Percentiles rank a stretch among this genome's conserved stretches.
Conservation (phyloP, 1,140 invertebrate species). For the Maniola jurtina region DNA sequence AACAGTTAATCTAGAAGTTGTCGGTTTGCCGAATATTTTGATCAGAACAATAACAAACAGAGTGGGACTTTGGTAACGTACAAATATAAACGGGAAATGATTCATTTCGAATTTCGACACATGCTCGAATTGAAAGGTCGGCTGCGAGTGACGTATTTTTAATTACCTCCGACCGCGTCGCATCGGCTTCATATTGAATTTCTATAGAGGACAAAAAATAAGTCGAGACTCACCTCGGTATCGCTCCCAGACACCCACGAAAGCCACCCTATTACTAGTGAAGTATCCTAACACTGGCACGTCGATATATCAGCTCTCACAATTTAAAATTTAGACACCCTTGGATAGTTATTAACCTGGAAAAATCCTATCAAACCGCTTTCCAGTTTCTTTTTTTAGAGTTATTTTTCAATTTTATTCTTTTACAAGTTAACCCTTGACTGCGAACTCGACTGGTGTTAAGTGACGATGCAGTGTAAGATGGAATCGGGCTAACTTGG, state of each 20-base stretch:
- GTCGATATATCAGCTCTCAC: not conserved
- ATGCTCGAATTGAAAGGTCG: slow-evolving; percentile 74
- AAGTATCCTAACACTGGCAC: not conserved
- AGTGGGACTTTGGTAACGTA: slow-evolving; percentile 50
- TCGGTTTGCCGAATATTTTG: slow-evolving; percentile 40
- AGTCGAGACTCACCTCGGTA: slow-evolving; percentile 45
- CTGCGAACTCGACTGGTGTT: too few species aligned
- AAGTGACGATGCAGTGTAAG: too few species aligned
- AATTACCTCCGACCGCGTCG: slow-evolving; percentile 71
- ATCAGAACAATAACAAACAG: slow-evolving; percentile 60
- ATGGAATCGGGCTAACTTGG: too few species aligned
- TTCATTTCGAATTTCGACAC: slow-evolving; percentile 76
- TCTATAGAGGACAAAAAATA: slow-evolving; percentile 72
- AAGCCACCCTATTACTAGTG: slow-evolving; percentile 9
- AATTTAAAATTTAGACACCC: not conserved
- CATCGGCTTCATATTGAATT: slow-evolving; percentile 69
- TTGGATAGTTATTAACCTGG: not conserved
- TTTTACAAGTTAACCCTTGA: too few species aligned
- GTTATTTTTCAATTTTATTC: too few species aligned
- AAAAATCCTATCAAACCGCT: too few species aligned
- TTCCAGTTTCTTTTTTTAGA: too few species aligned
- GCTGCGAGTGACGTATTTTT: slow-evolving; percentile 77
- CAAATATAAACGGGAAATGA: slow-evolving; percentile 75
- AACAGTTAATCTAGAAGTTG: slow-evolving; percentile 41
- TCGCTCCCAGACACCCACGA: slow-evolving; percentile 20